Evolutionary conservation across 64 coral and sea anemone genomes (phyloP).

Genomic region (Montipora efflorescens): DNA sequence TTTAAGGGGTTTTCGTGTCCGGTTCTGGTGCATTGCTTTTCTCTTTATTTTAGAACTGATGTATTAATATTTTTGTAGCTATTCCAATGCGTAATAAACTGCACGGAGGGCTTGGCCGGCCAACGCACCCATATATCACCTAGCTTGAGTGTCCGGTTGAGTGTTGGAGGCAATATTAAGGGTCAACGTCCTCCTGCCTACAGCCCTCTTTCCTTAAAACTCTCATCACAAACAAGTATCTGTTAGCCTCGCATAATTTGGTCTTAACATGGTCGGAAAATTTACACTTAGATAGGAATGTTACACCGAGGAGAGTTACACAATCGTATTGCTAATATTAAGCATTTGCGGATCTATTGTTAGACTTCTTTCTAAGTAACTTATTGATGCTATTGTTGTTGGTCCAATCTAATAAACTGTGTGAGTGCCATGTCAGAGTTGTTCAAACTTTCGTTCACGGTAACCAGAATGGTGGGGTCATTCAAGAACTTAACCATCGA

Average conservation of each 20-base stretch:
- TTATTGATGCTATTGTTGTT: background rate
- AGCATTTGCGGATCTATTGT: background rate
- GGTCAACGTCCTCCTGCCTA: background rate
- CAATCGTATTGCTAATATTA: background rate
- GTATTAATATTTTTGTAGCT: no score
- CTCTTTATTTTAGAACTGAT: no score
- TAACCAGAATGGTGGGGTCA: background rate
- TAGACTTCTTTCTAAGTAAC: background rate
- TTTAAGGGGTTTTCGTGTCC: no score
- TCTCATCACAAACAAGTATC: background rate
- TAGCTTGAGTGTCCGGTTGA: no score
- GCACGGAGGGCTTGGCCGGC: no score
- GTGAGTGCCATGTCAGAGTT: background rate
- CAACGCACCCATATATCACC: no score
- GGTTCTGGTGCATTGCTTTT: no score
- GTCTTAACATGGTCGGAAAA: background rate
- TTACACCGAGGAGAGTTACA: background rate
- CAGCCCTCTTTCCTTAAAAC: background rate
- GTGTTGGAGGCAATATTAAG: no score
- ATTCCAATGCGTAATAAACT: no score
- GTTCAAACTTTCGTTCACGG: background rate
- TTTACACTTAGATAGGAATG: background rate
- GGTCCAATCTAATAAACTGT: background rate
- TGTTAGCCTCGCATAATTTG: background rate
- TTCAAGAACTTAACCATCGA: background rate